A percentile compares a stretch with the other conserved stretches of the same genome.
phyloP scores from a whole-genome alignment of 2,113 vertebrate species.

The Grantiella picta region DNA sequence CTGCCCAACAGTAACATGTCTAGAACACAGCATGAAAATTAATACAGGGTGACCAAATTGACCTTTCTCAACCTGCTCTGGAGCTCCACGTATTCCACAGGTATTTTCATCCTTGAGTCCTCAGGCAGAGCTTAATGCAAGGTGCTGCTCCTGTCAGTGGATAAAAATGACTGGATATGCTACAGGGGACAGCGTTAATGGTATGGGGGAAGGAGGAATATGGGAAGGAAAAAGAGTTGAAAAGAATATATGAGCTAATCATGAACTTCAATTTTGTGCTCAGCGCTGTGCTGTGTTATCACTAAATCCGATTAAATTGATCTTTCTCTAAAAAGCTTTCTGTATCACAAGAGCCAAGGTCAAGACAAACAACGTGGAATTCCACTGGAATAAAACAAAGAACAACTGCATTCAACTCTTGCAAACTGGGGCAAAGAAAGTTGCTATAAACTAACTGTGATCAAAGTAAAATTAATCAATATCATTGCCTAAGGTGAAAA shows the following conservation, averaged over 20 bases:
- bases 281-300: not conserved
- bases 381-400: not conserved
- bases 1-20: not conserved
- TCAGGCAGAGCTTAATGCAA: not conserved
- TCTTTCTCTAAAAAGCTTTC: not conserved
- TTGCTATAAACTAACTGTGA: not conserved
- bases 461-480: not conserved
- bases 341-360: not conserved
- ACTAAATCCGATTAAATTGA: conserved; percentile 27
- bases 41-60: not conserved
- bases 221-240: not conserved
- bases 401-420: not conserved
- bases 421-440: not conserved
- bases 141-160: not conserved
- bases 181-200: not conserved
- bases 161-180: not conserved
- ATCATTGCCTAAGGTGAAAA: not conserved
- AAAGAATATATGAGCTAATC: conserved; percentile 21
- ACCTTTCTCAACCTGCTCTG: not conserved
- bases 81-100: not conserved
- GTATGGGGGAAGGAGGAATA: not conserved
- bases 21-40: not conserved
- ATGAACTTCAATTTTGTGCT: conserved; percentile 6
- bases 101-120: not conserved
- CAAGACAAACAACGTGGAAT: conserved; percentile 11